Evolutionary conservation across 2,797 vertebrate species (phyloP).

Genomic region (Chrysocyon brachyurus): DNA sequence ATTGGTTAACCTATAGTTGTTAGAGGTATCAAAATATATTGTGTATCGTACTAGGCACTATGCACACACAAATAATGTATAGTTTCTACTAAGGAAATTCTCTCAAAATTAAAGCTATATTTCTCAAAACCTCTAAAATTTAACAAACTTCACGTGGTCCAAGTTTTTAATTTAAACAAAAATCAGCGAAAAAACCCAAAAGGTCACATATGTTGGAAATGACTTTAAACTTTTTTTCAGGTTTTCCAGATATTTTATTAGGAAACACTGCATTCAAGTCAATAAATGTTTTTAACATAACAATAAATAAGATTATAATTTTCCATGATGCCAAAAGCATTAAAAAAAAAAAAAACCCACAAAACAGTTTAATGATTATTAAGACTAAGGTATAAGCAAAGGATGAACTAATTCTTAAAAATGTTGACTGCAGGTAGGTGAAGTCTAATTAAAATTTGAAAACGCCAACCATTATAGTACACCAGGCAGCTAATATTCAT

Average conservation of each 20-base stretch:
- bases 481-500: not conserved
- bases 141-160: not conserved
- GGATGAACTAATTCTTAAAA: not conserved
- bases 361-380: not conserved
- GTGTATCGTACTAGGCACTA: not conserved
- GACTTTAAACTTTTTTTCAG: not conserved
- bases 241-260: slow-evolving; percentile 58
- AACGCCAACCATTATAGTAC: not conserved
- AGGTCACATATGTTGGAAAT: slow-evolving; percentile 1
- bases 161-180: slow-evolving; percentile 62
- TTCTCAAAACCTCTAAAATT: slow-evolving; percentile 32
- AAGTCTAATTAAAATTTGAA: slow-evolving; percentile 47
- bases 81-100: slow-evolving; percentile 54
- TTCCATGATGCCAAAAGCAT: slow-evolving; percentile 39
- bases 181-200: slow-evolving; percentile 21
- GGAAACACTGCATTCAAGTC: slow-evolving; percentile 47
- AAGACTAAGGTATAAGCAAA: not conserved
- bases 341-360: not conserved
- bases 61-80: not conserved
- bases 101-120: slow-evolving; percentile 35
- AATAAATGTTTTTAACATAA: slow-evolving; percentile 42
- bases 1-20: not conserved
- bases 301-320: slow-evolving; percentile 7
- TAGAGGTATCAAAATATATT: not conserved
- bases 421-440: not conserved